Evolutionary conservation across 2,797 vertebrate species (phyloP).

Genomic region (Schizopygopsis malacanthus): DNA sequence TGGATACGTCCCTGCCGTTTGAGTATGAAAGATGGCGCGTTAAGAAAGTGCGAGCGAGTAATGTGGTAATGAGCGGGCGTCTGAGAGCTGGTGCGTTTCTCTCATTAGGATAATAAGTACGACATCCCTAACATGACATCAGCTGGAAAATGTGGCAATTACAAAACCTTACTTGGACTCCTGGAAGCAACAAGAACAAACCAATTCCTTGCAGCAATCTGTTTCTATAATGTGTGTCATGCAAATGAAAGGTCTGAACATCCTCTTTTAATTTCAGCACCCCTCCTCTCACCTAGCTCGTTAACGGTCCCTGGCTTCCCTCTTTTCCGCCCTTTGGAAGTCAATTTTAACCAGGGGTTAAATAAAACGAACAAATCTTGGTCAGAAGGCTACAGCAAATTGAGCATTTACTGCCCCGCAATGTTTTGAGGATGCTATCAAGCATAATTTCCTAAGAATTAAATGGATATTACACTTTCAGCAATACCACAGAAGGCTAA

Average conservation of each 20-base stretch:
- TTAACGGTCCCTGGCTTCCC: conserved; percentile 65
- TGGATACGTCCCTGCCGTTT: conserved; percentile 62
- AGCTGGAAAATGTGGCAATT: conserved; percentile 97
- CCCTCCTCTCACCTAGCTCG: conserved; percentile 65
- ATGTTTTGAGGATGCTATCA: conserved; percentile 16
- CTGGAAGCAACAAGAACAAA: conserved; percentile 81
- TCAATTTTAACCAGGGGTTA: conserved; percentile 46
- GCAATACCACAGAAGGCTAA: not conserved
- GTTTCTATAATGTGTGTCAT: conserved; percentile 85
- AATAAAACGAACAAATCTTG: conserved; percentile 40
- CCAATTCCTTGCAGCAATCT: conserved; percentile 83
- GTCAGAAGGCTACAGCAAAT: conserved; percentile 22
- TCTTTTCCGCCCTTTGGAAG: conserved; percentile 58
- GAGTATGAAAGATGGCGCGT: conserved; percentile 73
- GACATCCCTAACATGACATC: conserved; percentile 92
- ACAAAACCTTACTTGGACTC: conserved; percentile 89
- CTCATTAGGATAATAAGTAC: conserved; percentile 99
- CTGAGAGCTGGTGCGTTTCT: conserved; percentile 92
- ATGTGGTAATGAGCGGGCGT: conserved; percentile 96
- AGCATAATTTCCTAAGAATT: conserved; percentile 9
- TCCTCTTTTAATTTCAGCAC: conserved; percentile 79
- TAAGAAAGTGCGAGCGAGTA: conserved; percentile 89
- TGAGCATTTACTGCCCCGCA: not conserved
- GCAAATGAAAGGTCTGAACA: conserved; percentile 84
- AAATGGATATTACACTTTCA: not conserved